These are phyloP conservation scores for Helobdella robusta DNA, from an alignment of 2,888 invertebrate species.

Conservation along the genomic window DNA sequence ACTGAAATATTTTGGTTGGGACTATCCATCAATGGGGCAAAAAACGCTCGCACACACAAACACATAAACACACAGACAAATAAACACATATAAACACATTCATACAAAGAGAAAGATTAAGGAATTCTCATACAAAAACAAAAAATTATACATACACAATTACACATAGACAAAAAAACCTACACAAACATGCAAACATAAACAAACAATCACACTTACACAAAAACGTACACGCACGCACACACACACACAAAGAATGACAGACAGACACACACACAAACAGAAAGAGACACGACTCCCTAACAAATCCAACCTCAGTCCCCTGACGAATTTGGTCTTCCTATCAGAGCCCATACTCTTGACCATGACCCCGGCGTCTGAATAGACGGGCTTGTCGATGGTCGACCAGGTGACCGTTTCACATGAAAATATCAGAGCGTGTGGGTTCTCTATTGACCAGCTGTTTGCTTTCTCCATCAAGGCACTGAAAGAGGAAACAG, in stretches of 20 bases:
- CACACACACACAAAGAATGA: too few species aligned
- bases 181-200: too few species aligned
- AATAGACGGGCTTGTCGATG: slow-evolving; percentile 28
- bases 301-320: slow-evolving; percentile 32
- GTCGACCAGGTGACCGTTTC: slow-evolving; percentile 33
- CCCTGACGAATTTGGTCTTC: slow-evolving; percentile 31
- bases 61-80: too few species aligned
- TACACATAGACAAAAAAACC: neutral
- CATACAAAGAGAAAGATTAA: neutral
- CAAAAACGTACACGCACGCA: too few species aligned
- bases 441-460: slow-evolving; percentile 32
- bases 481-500: slow-evolving; percentile 14
- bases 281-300: neutral
- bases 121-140: neutral
- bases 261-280: neutral
- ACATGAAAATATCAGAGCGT: slow-evolving; percentile 30
- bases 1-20: too few species aligned
- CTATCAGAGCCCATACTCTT: slow-evolving; percentile 32
- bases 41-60: too few species aligned
- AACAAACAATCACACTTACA: too few species aligned
- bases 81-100: neutral
- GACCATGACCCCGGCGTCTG: slow-evolving; percentile 29
- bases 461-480: slow-evolving; percentile 32
- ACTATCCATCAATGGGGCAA: too few species aligned
- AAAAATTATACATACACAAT: neutral